Evolutionary conservation across 2,888 invertebrate species (phyloP), one percentile per base, ranked within the genome.

Genomic region (Willowsia nigromaculata): DNA sequence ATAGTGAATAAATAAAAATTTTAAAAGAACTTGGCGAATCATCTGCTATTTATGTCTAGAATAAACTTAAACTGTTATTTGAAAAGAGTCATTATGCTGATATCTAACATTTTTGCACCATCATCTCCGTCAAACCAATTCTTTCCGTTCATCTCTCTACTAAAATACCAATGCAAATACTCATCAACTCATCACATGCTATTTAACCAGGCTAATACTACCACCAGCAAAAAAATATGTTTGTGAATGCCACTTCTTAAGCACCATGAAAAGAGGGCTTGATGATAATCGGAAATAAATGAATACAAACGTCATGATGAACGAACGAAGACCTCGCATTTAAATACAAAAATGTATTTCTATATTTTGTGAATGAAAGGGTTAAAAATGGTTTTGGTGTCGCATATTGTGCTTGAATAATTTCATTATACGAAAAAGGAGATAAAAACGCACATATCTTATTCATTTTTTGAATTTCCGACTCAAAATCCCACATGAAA

Each of bases 191-290:
- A 82, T 82, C 65, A 27, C 82, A 50, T 83, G 68, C 68, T 37
- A 83, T 68, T 83, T 68, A 83, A 68, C 83, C 27, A 68, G 30
- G 83, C 81, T 81, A 81, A 81, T 81, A 81, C 40, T 81, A 40
- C 3, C n/a, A 53, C 15, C 13, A 4, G 15, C 37, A 40, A 4
- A 18, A 68, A 68, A 22, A 56, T 43, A 22, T 62, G 15, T 83
- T 83, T 83, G 50, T 83, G 65, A 82, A 82, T 65, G 65, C 30
- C 65, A 40, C 25, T 62, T 40, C 25, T 37, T 68, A 30, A 78
- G 81, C 22, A 30, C 11, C 37, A 62, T 59, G 22, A 37, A 83
- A 65, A 83, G 30, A 68, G n/a, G n/a, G 9, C 56, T 37, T 74
- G 56, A 84, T 56, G 22, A 56, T 56, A 84, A 84, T 50, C 47